Percentiles rank a stretch among this genome's conserved stretches.
These are phyloP conservation scores for Callaeas wilsoni DNA, from an alignment of 2,113 vertebrate genomes.

Conservation along the genomic window DNA sequence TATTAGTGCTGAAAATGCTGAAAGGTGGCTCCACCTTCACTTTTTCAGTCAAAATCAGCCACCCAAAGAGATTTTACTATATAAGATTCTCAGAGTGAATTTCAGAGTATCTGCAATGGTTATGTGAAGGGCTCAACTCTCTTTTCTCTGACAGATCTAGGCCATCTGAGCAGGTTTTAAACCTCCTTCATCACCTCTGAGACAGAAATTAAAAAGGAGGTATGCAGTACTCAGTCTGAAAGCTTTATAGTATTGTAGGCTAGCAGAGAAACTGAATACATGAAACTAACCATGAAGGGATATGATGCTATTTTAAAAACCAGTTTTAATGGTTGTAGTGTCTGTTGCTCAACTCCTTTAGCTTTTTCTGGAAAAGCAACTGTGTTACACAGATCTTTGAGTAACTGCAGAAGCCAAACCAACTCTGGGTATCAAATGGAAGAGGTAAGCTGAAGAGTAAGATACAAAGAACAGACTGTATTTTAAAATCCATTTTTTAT, in stretches of 20 bases:
- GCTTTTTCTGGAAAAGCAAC: not conserved
- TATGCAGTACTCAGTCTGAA: not conserved
- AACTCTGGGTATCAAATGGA: not conserved
- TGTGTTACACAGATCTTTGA: not conserved
- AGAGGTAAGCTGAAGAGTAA: not conserved
- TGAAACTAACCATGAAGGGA: not conserved
- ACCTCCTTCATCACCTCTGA: not conserved
- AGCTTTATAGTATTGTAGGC: not conserved
- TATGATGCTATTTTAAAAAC: not conserved
- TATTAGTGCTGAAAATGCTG: not conserved
- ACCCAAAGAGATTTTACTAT: constrained; percentile 17
- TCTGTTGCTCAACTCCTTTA: not conserved
- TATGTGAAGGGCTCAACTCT: not conserved
- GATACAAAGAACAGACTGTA: not conserved
- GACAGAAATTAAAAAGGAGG: constrained; percentile 30
- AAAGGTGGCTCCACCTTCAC: not conserved
- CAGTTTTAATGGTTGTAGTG: not conserved
- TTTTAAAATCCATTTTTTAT: not conserved
- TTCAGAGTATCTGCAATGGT: not conserved
- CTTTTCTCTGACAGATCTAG: constrained; percentile 56
- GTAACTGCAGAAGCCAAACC: not conserved
- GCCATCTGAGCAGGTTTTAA: constrained; percentile 43
- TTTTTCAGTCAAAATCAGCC: constrained; percentile 26
- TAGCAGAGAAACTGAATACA: not conserved
- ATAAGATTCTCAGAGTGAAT: constrained; percentile 5